Evolutionary conservation across 2,797 vertebrate genomes (phyloP).

Genomic region (Tamandua tetradactyla): DNA sequence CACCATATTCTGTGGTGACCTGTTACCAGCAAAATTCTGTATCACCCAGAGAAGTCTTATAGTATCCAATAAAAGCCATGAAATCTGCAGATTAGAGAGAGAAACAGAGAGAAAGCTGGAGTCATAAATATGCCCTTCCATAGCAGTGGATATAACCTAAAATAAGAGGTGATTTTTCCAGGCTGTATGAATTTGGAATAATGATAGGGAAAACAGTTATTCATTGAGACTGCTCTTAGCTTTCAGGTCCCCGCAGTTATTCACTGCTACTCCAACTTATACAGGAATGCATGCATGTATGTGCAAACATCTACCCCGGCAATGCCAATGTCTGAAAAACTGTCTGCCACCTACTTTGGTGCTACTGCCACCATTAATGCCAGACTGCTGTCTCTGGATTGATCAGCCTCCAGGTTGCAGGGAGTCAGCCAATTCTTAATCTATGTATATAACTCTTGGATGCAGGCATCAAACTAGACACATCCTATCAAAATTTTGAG

Average conservation of each 20-base stretch:
- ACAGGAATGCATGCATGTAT: not conserved
- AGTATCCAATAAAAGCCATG: not conserved
- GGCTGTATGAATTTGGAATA: not conserved
- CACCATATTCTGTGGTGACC: not conserved
- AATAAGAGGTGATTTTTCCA: not conserved
- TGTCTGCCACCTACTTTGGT: not conserved
- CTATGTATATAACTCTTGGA: not conserved
- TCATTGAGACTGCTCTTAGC: not conserved
- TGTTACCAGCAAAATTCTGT: not conserved
- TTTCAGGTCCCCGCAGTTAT: conserved; percentile 24
- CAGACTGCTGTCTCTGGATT: not conserved
- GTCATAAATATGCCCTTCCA: not conserved
- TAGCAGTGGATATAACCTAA: not conserved
- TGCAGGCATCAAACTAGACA: not conserved
- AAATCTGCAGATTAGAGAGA: not conserved
- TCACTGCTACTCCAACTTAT: not conserved
- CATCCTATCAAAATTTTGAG: not conserved
- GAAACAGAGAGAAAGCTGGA: not conserved
- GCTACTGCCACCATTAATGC: not conserved
- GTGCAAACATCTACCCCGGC: not conserved
- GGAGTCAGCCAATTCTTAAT: not conserved
- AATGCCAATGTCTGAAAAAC: not conserved
- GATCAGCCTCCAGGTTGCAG: not conserved
- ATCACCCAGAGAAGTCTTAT: not conserved
- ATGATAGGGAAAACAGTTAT: not conserved